These are phyloP conservation scores for Colostygia pectinataria DNA, from an alignment of 2,888 invertebrate species.

Conservation along the genomic window DNA sequence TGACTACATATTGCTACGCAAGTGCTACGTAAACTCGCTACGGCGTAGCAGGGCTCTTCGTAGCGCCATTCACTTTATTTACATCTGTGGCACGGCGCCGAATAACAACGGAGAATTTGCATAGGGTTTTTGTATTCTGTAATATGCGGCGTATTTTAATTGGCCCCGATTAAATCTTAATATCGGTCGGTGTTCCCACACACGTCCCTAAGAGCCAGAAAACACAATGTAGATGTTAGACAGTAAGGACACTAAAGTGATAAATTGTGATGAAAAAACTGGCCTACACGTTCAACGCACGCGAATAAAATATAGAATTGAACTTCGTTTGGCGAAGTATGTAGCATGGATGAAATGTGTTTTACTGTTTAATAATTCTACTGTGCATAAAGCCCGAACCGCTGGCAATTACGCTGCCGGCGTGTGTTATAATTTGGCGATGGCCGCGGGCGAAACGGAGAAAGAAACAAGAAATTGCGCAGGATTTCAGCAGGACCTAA, in stretches of 20 bases:
- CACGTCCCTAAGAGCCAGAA: constrained; percentile 41
- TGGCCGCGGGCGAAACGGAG: constrained; percentile 64
- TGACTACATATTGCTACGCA: constrained; percentile 5
- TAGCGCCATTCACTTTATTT: constrained; percentile 37
- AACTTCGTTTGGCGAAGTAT: too few species aligned
- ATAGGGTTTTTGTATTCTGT: constrained; percentile 67
- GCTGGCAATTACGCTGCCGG: constrained; percentile 72
- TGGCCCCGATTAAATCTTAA: constrained; percentile 78
- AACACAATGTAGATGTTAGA: constrained; percentile 7
- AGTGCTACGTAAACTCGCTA: constrained; percentile 43
- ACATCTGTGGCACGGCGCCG: constrained; percentile 47
- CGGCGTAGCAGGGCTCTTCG: constrained; percentile 48
- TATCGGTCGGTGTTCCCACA: constrained; percentile 75
- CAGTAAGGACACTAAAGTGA: constrained; percentile 1
- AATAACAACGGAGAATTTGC: constrained; percentile 53
- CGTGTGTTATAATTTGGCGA: constrained; percentile 70
- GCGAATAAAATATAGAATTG: too few species aligned
- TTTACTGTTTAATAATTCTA: constrained; percentile 7
- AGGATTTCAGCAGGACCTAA: constrained; percentile 58
- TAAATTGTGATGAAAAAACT: background rate
- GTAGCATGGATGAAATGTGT: background rate
- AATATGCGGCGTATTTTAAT: constrained; percentile 76
- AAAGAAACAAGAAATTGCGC: constrained; percentile 62
- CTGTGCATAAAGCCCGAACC: constrained; percentile 37
- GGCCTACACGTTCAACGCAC: background rate